phyloP scores from a whole-genome alignment of 2,113 vertebrate genomes.

The Tychaedon coryphoeus region DNA sequence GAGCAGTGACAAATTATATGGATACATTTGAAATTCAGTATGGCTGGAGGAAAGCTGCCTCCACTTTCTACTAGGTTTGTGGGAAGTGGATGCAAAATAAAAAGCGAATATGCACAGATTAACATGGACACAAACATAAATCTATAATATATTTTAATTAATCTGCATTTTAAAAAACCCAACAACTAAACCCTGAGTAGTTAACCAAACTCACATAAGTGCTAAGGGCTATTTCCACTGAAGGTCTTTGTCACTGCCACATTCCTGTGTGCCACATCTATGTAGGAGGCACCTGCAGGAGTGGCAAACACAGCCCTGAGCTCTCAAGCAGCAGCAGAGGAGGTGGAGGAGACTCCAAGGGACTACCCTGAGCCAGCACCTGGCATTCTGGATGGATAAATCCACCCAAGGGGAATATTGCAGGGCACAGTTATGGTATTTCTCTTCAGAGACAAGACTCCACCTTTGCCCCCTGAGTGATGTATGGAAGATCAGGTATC shows the following conservation, averaged over 20 bases:
- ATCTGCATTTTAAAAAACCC: not conserved
- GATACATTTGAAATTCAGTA: constrained; percentile 24
- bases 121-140: not conserved
- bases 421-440: not conserved
- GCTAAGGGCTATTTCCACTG: not conserved
- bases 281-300: not conserved
- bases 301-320: not conserved
- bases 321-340: not conserved
- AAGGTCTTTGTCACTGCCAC: not conserved
- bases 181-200: not conserved
- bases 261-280: not conserved
- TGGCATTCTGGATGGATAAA: not conserved
- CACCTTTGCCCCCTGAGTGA: not conserved
- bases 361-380: not conserved
- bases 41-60: not conserved
- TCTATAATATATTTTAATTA: not conserved
- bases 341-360: not conserved
- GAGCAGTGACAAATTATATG: not conserved
- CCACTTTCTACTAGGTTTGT: not conserved
- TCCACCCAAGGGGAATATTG: not conserved
- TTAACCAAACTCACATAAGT: not conserved
- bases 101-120: not conserved
- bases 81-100: not conserved
- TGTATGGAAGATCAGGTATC: not conserved
- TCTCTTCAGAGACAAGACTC: not conserved